A percentile compares a stretch with the other conserved stretches of the same genome.
These are phyloP conservation scores for Gnathonemus longibarbis DNA, from an alignment of 2,113 vertebrate species.

Conservation along the genomic window DNA sequence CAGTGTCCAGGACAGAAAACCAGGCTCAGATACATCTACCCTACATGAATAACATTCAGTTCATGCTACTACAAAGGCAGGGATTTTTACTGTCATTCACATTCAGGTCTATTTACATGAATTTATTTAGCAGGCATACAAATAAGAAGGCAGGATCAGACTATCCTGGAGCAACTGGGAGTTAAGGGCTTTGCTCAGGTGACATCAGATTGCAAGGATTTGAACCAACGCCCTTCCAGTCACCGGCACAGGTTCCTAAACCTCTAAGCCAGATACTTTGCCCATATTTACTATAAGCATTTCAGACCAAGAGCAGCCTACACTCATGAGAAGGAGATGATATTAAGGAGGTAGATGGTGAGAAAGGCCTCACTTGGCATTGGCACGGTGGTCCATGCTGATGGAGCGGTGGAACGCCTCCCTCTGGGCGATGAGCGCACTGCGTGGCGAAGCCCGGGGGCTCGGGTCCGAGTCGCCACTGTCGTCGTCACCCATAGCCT, in stretches of 20 bases:
- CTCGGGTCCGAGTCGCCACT: constrained; percentile 87
- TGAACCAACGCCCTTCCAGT: not conserved
- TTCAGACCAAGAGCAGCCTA: not conserved
- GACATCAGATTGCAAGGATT: not conserved
- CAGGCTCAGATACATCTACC: constrained; percentile 19
- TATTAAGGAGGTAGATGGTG: not conserved
- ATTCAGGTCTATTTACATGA: not conserved
- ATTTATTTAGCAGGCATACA: not conserved
- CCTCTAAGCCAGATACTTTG: not conserved
- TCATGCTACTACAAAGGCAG: not conserved
- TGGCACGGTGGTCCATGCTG: constrained; percentile 87
- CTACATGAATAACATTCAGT: not conserved
- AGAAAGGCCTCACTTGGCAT: constrained; percentile 23
- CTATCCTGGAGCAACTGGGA: not conserved
- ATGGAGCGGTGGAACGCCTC: constrained; percentile 84
- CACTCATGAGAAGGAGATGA: not conserved
- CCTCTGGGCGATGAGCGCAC: constrained; percentile 69
- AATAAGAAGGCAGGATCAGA: not conserved
- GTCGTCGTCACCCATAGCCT: constrained; percentile 97
- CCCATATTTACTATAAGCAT: not conserved
- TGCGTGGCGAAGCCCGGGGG: constrained; percentile 80
- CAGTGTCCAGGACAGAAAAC: constrained; percentile 21
- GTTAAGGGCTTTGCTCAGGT: not conserved
- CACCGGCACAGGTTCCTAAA: not conserved
- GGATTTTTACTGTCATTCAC: constrained; percentile 9